Conservation (phyloP, 2,797 vertebrate genomes). For the Lophura swinhoii region DNA sequence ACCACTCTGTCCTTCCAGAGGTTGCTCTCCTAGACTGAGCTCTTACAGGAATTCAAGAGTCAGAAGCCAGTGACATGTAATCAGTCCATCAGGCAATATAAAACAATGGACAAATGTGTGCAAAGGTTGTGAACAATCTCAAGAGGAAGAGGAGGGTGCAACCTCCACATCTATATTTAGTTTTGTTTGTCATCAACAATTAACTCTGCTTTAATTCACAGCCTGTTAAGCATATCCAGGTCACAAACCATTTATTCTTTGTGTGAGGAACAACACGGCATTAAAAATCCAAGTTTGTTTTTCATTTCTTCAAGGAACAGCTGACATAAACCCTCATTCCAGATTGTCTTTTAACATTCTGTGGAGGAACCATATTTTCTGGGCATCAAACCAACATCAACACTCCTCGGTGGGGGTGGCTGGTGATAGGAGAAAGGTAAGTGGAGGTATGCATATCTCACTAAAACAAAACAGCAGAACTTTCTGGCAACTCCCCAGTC, state of each 20-base stretch:
- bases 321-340: constrained; percentile 31
- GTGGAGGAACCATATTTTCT: constrained; percentile 14
- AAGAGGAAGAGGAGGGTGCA: background rate
- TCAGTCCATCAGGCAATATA: background rate
- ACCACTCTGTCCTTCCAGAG: background rate
- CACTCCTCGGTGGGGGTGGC: background rate
- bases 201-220: constrained; percentile 1
- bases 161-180: background rate
- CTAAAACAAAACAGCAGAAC: constrained; percentile 25
- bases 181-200: background rate
- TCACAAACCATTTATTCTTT: constrained; percentile 12
- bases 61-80: background rate
- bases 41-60: background rate
- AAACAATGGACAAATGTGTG: background rate
- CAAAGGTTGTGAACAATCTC: background rate
- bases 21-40: rapidly evolving
- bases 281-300: constrained; percentile 17
- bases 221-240: background rate
- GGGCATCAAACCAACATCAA: constrained; percentile 53
- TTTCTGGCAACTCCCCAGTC: background rate
- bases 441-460: background rate
- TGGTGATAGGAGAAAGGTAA: constrained; percentile 38
- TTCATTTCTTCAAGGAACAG: constrained; percentile 36
- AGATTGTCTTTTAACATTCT: constrained; percentile 45
- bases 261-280: constrained; percentile 21